A percentile compares a stretch with the other conserved stretches of the same genome.
Conservation (phyloP, 1,140 invertebrate species). For the Pseudobourletiella spinata region DNA sequence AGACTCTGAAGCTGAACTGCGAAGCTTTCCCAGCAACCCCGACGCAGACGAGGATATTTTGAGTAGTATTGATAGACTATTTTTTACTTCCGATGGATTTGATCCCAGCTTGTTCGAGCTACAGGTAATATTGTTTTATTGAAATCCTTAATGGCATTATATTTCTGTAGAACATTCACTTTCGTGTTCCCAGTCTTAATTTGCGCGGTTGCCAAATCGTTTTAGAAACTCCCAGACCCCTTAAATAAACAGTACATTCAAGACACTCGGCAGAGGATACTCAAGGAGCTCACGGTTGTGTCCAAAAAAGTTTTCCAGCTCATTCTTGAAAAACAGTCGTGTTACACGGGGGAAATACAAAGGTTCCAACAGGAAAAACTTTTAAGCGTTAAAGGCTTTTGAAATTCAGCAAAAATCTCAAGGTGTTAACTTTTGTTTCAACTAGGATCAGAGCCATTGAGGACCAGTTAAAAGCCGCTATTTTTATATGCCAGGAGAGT, state of each 20-base stretch:
- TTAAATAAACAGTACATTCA: conserved; percentile 59
- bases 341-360: conserved; percentile 72
- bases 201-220: too few relatives aligned
- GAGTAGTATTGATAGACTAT: conserved; percentile 58
- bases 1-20: conserved; percentile 33
- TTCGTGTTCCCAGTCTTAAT: too few relatives aligned
- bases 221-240: conserved; percentile 52
- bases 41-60: conserved; percentile 64
- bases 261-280: conserved; percentile 54
- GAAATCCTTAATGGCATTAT: too few relatives aligned
- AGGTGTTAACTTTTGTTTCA: not conserved
- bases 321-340: conserved; percentile 77
- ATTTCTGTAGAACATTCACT: too few relatives aligned
- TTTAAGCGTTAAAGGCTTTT: conserved; percentile 4
- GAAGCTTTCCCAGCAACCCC: conserved; percentile 41
- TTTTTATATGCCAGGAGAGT: conserved; percentile 60
- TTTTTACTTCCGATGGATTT: conserved; percentile 53
- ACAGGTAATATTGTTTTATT: conserved; percentile 41
- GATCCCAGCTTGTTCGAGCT: conserved; percentile 60
- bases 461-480: conserved; percentile 57
- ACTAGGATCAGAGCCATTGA: conserved; percentile 63
- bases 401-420: conserved; percentile 2
- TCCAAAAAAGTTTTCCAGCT: conserved; percentile 83
- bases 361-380: conserved; percentile 41
- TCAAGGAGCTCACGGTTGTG: conserved; percentile 70